Evolutionary conservation across 2,113 vertebrate genomes (phyloP), one percentile per base, ranked within the genome.

Genomic region (Myrmecophaga tridactyla): DNA sequence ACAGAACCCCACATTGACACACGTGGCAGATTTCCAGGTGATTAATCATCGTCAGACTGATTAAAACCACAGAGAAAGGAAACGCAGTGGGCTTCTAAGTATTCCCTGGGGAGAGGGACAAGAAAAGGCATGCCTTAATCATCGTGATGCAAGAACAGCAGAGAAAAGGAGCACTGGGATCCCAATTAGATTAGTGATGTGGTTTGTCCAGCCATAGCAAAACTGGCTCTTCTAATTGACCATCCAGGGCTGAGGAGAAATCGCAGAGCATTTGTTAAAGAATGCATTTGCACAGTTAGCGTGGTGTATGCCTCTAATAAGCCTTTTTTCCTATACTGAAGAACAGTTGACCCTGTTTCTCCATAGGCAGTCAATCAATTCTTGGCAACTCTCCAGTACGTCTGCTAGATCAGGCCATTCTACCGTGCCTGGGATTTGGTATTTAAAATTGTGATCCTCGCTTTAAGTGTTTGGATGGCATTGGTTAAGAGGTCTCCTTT

Each of bases 111-210:
- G 96, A 75, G 89, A 96, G 86, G 65, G 60, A 96, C 94, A 80
- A 94, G 96, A 86, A 89, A 78, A 83, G 84, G 67, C 86, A 70
- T 36, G 96, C 96, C 98, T 97, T 95, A 94, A 96, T 95, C 83
- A 90, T 89, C 91, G 31, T 69, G 46, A 92, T 91, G 80, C 27
- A 67, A 97, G 97, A 92, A 91, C 51, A 86, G 97, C 95, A 94
- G 95, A 97, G 97, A 97, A 97, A 97, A 97, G 96, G 97, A 96
- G 93, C 98, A 96, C 56, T 89, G 94, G 96, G 97, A 96, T 97
- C 83, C 96, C 97, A 96, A 96, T 97, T 97, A 97, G 97, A 97
- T 98, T 97, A 97, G 90, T 73, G 92, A 92, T 92, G 85, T 80
- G 86, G 88, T 97, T 96, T 97, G 96, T 97, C 94, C 95, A 96